Percentiles rank a stretch among this genome's conserved stretches.
phyloP scores from a whole-genome alignment of 2,888 invertebrate genomes.

The Ecliptopera silaceata region DNA sequence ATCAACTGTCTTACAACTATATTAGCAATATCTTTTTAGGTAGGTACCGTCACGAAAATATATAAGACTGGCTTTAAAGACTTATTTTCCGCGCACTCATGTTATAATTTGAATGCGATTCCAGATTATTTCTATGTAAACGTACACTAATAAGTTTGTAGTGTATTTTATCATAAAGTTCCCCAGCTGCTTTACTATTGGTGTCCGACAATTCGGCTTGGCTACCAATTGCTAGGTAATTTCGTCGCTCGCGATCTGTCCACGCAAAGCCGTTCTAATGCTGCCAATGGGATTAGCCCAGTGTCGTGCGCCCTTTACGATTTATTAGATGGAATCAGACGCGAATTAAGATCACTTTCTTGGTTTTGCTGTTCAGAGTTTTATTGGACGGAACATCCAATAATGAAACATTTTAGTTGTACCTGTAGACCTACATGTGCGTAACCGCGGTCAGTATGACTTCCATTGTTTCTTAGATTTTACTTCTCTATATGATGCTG shows the following conservation, averaged over 20 bases:
- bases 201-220: constrained; percentile 76
- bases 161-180: neutral
- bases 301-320: constrained; percentile 73
- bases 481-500: too few relatives aligned
- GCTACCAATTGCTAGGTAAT: constrained; percentile 82
- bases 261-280: constrained; percentile 79
- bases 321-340: constrained; percentile 75
- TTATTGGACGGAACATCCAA: neutral
- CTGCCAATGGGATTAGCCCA: constrained; percentile 80
- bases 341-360: constrained; percentile 56
- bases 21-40: too few relatives aligned
- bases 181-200: constrained; percentile 30
- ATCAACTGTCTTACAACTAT: too few relatives aligned
- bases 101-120: too few relatives aligned
- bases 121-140: neutral
- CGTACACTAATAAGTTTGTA: neutral
- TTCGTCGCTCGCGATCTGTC: constrained; percentile 80
- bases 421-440: too few relatives aligned
- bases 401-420: neutral
- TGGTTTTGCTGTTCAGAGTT: constrained; percentile 16
- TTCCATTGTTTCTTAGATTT: too few relatives aligned
- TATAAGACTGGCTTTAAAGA: too few relatives aligned
- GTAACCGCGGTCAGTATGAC: too few relatives aligned
- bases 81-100: too few relatives aligned
- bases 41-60: too few relatives aligned